Conservation (phyloP, 2,797 vertebrate species). For the Diplodus puntazzo region DNA sequence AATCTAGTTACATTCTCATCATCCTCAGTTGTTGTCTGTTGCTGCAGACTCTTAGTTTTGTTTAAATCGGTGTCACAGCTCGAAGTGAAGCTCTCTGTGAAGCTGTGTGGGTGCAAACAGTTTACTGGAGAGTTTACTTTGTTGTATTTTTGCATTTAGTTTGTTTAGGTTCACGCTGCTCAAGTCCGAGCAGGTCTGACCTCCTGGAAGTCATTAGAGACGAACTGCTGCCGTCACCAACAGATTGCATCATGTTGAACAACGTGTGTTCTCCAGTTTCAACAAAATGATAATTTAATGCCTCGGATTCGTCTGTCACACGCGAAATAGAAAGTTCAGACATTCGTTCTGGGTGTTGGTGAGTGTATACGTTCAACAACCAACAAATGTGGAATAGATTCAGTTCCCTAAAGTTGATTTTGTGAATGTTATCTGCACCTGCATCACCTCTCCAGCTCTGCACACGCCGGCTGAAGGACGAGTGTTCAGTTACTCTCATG, state of each 20-base stretch:
- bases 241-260: background rate
- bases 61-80: background rate
- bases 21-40: too few relatives aligned
- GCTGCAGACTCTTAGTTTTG: background rate
- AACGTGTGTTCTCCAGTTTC: background rate
- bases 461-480: background rate
- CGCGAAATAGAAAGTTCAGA: background rate
- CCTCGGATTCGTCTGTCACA: background rate
- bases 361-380: rapidly evolving
- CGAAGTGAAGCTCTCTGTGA: background rate
- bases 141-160: constrained; percentile 16
- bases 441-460: background rate
- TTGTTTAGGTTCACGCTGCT: constrained; percentile 51
- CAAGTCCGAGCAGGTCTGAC: constrained; percentile 12
- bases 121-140: constrained; percentile 21
- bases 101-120: constrained; percentile 4
- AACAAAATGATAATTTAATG: too few relatives aligned
- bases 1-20: background rate
- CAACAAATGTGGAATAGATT: background rate
- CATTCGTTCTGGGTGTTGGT: too few relatives aligned
- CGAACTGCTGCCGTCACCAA: background rate
- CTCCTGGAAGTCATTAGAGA: constrained; percentile 23
- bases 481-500: background rate
- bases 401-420: background rate
- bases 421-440: background rate